These are phyloP conservation scores for Sycophaga agraensis DNA, from an alignment of 1,140 invertebrate species.

Conservation along the genomic window DNA sequence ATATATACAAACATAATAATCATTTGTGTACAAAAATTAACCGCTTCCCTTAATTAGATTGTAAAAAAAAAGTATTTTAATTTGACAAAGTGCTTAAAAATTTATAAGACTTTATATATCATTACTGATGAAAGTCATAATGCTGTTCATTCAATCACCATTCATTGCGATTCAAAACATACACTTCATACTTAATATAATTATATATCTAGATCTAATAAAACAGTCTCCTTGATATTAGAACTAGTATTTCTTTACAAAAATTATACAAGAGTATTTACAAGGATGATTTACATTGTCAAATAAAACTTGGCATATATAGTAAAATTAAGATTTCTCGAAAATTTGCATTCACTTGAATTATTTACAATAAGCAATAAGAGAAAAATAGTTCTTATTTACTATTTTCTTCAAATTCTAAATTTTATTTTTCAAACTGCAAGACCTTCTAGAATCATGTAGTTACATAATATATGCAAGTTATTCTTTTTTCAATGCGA, in stretches of 20 bases:
- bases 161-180: conserved; percentile 10
- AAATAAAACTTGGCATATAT: conserved; percentile 24
- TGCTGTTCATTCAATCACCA: conserved; percentile 1
- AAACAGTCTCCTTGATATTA: conserved; percentile 27
- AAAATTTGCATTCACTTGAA: background rate
- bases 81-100: conserved; percentile 16
- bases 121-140: conserved; percentile 19
- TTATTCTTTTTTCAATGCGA: background rate
- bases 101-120: conserved; percentile 1
- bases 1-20: conserved; percentile 29
- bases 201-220: conserved; percentile 22
- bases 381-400: conserved; percentile 1
- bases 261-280: conserved; percentile 27
- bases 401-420: background rate
- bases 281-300: conserved; percentile 26
- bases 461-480: background rate
- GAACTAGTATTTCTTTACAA: conserved; percentile 26
- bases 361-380: conserved; percentile 21
- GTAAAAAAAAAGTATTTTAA: conserved; percentile 27
- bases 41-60: conserved; percentile 13
- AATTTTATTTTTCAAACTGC: background rate
- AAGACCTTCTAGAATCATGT: background rate
- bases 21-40: conserved; percentile 20
- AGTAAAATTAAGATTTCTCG: conserved; percentile 2
- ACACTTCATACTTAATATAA: too few relatives aligned